Base-by-base conservation (phyloP, 2,113 vertebrate genomes). In the Cyphomyrus plagiostoma region DNA sequence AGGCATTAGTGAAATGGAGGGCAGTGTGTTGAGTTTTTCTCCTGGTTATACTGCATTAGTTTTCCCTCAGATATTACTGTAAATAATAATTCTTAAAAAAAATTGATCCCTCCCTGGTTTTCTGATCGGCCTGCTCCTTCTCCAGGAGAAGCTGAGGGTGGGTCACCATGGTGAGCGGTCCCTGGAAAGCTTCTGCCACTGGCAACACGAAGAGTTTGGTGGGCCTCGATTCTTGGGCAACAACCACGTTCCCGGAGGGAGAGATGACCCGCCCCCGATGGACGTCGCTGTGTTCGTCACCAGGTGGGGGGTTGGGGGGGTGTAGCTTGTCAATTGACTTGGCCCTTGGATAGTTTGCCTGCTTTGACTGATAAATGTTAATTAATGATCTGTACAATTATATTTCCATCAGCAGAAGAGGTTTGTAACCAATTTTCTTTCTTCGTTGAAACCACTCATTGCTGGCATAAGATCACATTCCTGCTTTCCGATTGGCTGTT, bases 111-210 rank as follows among this genome's bases (percentile, higher is more conserved):
- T 7, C 49, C 50, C 15, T 15, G 11, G 19, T 39, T 42, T 83
- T 88, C 53, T 88, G n/a, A 30, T 62, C 45, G 35, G 86, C 58
- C 1, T 5, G 17, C 0, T 11, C 6, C 35, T 19, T 26, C 52
- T 70, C 30, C 90, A 99, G 98, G 96, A 96, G 0, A 97, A 95
- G 89, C 91, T 99, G 42, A 97, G 96, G 89, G 98, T 99, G 0
- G 96, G 98, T 4, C 98, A 99, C 91, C 97, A 99, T 48, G 98
- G 98, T 23, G 98, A 99, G 91, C 95, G 97, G 88, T 97, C 97
- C 89, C 92, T 99, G 95, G 97, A 99, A 94, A 99, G 98, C 92
- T 99, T 99, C 94, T 99, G 98, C 88, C 97, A 97, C 4, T 99
- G 98, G 98, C 98, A 99, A 94, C 96, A 99, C 86, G 97, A 97